Base-by-base conservation (phyloP, 2,797 vertebrate genomes). In the Myotis daubentonii region DNA sequence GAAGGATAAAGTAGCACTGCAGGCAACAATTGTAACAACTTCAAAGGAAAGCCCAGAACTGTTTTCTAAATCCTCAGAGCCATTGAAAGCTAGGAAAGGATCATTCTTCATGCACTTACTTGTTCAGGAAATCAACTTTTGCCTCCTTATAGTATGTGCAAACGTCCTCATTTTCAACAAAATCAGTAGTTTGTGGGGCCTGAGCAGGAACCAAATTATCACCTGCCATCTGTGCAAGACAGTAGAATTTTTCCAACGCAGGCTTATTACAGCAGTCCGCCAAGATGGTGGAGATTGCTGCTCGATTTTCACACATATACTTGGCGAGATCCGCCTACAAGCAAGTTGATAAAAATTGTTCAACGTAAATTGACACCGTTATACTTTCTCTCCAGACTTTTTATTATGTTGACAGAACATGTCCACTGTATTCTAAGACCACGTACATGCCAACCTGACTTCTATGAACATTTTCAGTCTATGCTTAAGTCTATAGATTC, bases 181-280 rank as follows among this genome's bases (percentile, higher is more conserved):
- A 98, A 51, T 74, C 96, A 38, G 28, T 76, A 78, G 66, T 36
- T 0, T 98, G 0, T 0, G 95, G 0, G 4, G 97, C 3, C 57
- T 62, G 98, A 95, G 16, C 38, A 17, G 36, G 62, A 47, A 98
- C 98, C 1, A 55, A 2, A 0, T 96, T 95, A 41, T 98, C 98
- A 1, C 25, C 72, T 0, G 96, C 95, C 3, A 49, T 0, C 0
- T 95, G 78, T 0, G 33, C 0, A 1, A 98, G 5, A 66, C 98
- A 98, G 20, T 97, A 96, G 84, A 91, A 89, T 87, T 71, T 95
- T 90, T 97, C 95, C 84, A 98, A 2, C 28, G 65, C 0, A 2
- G 97, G 90, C 72, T 93, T 97, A 1, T 87, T 94, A 0, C 98
- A 98, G 93, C 98, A 98, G 6, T 44, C 0, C 49, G 96, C 95